Conservation (phyloP, 30 jellyfish, hydroid and myxozoan genomes). For the Rhopilema esculentum region DNA sequence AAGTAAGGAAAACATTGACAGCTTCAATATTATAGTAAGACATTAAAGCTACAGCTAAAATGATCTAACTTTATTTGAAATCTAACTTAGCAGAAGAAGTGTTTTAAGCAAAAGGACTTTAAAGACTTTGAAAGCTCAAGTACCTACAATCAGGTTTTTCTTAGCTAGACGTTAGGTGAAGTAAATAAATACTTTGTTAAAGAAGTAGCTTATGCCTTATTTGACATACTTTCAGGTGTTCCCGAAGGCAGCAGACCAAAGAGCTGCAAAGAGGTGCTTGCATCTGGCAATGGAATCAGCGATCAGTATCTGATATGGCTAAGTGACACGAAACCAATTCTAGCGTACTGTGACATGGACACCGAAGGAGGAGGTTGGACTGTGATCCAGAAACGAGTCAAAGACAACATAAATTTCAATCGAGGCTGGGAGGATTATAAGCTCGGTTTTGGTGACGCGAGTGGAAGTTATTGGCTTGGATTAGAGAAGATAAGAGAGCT, state of each 20-base stretch:
- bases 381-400: conserved; percentile 50
- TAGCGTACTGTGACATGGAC: conserved; percentile 45
- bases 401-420: conserved; percentile 16
- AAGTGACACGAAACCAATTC: conserved; percentile 13
- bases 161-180: not conserved
- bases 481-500: conserved; percentile 31
- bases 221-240: not conserved
- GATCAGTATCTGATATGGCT: conserved; percentile 34
- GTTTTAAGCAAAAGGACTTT: no score
- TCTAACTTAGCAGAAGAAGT: no score
- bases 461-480: conserved; percentile 63
- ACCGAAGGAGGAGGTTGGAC: conserved; percentile 74
- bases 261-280: conserved; percentile 28
- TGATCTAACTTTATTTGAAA: no score
- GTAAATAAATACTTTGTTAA: not conserved
- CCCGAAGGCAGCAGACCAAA: not conserved
- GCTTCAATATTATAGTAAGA: not conserved
- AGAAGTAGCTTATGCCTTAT: not conserved
- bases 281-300: conserved; percentile 33
- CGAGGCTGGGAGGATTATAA: conserved; percentile 56
- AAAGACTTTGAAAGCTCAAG: no score
- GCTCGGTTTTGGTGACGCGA: conserved; percentile 54
- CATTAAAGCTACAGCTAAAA: not conserved
- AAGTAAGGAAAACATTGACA: conserved; percentile 1
- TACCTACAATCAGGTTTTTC: no score